Conservation (phyloP, 2,113 vertebrate genomes). For the Prunella himalayana region DNA sequence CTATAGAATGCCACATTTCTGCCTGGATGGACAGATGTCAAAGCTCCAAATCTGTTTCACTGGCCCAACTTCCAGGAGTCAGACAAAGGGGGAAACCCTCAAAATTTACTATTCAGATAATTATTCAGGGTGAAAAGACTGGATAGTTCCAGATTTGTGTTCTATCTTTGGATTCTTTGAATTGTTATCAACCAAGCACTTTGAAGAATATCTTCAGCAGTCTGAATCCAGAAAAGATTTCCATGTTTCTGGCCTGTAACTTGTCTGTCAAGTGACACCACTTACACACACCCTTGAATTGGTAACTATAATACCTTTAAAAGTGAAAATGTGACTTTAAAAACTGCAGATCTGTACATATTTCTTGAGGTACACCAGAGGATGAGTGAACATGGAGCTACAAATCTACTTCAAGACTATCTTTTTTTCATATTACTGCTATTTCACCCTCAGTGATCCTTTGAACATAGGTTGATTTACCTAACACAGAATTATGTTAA, state of each 20-base stretch:
- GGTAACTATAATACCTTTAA: background rate
- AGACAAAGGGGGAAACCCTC: background rate
- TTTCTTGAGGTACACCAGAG: background rate
- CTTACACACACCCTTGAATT: background rate
- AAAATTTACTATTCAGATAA: background rate
- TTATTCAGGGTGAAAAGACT: background rate
- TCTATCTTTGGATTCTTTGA: background rate
- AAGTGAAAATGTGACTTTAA: background rate
- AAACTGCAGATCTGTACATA: background rate
- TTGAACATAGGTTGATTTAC: background rate
- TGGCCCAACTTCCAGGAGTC: background rate
- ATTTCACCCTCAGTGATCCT: background rate
- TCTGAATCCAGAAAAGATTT: background rate
- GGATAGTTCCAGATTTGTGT: background rate
- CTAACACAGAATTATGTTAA: background rate
- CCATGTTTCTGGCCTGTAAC: background rate
- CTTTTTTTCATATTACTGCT: background rate
- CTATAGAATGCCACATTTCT: background rate
- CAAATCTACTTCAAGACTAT: background rate
- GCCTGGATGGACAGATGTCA: background rate
- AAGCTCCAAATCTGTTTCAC: background rate
- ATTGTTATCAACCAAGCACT: background rate
- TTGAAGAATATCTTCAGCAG: background rate
- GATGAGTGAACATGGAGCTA: background rate
- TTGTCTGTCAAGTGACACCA: background rate